Percentiles rank a stretch among this genome's conserved stretches.
Conservation (phyloP, 2,888 invertebrate genomes). For the Ernsta delagoae region DNA sequence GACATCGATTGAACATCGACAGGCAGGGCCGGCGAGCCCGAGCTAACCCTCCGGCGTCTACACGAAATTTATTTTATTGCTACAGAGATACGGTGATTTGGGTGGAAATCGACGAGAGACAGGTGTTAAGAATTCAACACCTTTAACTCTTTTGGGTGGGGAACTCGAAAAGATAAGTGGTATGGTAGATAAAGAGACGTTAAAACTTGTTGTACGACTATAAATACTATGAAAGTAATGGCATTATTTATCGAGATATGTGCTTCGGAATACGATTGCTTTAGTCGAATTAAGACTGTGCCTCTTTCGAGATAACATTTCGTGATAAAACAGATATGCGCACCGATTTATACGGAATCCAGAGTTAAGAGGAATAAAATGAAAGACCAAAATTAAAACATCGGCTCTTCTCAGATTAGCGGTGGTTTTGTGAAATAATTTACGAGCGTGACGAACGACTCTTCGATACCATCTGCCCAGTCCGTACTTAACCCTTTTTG, state of each 20-base stretch:
- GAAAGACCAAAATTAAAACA: slow-evolving; percentile 80
- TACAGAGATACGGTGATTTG: slow-evolving; percentile 81
- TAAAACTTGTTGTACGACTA: slow-evolving; percentile 66
- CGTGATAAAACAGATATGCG: slow-evolving; percentile 65
- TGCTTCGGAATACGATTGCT: slow-evolving; percentile 64
- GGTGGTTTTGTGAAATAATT: slow-evolving; percentile 82
- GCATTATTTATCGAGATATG: slow-evolving; percentile 58
- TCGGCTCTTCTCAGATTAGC: slow-evolving; percentile 78
- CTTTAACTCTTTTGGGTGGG: slow-evolving; percentile 72
- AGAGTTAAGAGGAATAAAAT: slow-evolving; percentile 63
- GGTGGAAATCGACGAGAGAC: slow-evolving; percentile 80
- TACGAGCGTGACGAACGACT: slow-evolving; percentile 83
- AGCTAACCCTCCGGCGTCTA: slow-evolving; percentile 81
- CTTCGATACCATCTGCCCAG: slow-evolving; percentile 81
- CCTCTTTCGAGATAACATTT: slow-evolving; percentile 60
- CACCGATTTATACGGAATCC: slow-evolving; percentile 69
- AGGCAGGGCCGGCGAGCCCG: slow-evolving; percentile 60
- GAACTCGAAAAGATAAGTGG: slow-evolving; percentile 70
- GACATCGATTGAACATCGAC: slow-evolving; percentile 83
- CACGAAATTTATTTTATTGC: slow-evolving; percentile 84
- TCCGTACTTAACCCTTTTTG: slow-evolving; percentile 81
- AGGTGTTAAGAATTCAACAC: slow-evolving; percentile 84
- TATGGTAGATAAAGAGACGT: slow-evolving; percentile 75
- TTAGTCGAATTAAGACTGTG: slow-evolving; percentile 60
- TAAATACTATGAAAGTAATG: slow-evolving; percentile 73